phyloP scores from a whole-genome alignment of 2,888 invertebrate genomes.

The Rhingia rostrata region DNA sequence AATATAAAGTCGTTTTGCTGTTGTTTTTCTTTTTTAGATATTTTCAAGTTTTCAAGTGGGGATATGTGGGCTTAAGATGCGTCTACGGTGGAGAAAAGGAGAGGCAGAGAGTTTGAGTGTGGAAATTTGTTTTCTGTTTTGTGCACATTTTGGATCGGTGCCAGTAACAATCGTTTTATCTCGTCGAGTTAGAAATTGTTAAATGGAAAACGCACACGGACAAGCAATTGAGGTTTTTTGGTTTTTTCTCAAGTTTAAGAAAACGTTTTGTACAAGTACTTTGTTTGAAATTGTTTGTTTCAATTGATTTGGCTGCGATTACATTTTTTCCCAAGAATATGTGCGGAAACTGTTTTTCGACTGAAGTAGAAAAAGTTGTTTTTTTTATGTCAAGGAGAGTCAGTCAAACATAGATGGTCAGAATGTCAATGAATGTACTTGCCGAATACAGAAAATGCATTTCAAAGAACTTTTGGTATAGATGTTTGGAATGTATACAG shows the following conservation, averaged over 20 bases:
- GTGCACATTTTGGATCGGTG: slow-evolving; percentile 40
- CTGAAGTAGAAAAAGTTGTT: slow-evolving; percentile 8
- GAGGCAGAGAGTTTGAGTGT: not conserved
- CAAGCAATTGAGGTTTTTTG: slow-evolving; percentile 46
- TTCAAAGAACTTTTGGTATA: too few relatives aligned
- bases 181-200: slow-evolving; percentile 36
- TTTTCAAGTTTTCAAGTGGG: slow-evolving; percentile 46
- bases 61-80: slow-evolving; percentile 53
- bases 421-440: too few relatives aligned
- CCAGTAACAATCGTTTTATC: slow-evolving; percentile 48
- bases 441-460: too few relatives aligned
- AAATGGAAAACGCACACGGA: slow-evolving; percentile 43
- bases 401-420: not conserved
- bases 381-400: not conserved
- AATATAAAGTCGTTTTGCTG: slow-evolving; percentile 27
- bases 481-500: too few relatives aligned
- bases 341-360: not conserved
- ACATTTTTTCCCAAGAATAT: not conserved
- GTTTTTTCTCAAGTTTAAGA: not conserved
- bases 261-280: slow-evolving; percentile 22
- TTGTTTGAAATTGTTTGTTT: slow-evolving; percentile 1
- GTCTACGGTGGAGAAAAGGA: slow-evolving; percentile 19
- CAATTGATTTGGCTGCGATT: slow-evolving; percentile 12
- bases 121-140: slow-evolving; percentile 30
- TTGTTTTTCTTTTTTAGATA: slow-evolving; percentile 8